A percentile compares a stretch with the other conserved stretches of the same genome.
Evolutionary conservation across 2,113 vertebrate species (phyloP).

Genomic region (Perca schrenkii): DNA sequence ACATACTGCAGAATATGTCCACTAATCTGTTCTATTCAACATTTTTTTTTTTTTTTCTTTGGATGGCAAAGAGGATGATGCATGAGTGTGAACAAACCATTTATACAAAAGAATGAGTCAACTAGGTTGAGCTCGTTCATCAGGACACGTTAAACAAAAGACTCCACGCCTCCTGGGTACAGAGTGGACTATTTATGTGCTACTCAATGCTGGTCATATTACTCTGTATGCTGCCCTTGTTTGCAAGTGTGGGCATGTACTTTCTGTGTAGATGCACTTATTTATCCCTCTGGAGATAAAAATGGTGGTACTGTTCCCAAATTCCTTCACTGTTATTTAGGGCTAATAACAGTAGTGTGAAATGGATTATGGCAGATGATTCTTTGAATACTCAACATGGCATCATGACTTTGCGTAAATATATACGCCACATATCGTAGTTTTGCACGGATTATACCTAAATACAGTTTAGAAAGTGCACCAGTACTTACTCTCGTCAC

Average conservation of each 20-base stretch:
- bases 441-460: slow-evolving; percentile 42
- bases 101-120: slow-evolving; percentile 33
- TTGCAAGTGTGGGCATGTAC: slow-evolving; percentile 1
- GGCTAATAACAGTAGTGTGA: slow-evolving; percentile 59
- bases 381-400: slow-evolving; percentile 25
- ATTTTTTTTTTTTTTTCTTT: background rate
- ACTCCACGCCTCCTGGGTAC: slow-evolving; percentile 2
- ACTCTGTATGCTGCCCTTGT: background rate
- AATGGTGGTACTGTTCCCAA: slow-evolving; percentile 8
- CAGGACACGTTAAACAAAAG: slow-evolving; percentile 26
- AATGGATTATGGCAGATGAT: slow-evolving; percentile 61
- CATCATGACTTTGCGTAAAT: no score
- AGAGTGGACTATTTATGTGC: slow-evolving; percentile 7
- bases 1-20: slow-evolving; percentile 1
- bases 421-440: no score
- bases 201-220: background rate
- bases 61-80: slow-evolving; percentile 17
- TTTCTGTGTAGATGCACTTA: background rate
- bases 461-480: slow-evolving; percentile 13
- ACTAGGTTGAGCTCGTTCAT: slow-evolving; percentile 16
- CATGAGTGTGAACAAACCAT: slow-evolving; percentile 21
- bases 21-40: background rate
- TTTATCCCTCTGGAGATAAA: slow-evolving; percentile 11
- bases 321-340: slow-evolving; percentile 25
- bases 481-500: background rate